Evolutionary conservation across 2,888 invertebrate genomes (phyloP).

Genomic region (Chironomus tentans): DNA sequence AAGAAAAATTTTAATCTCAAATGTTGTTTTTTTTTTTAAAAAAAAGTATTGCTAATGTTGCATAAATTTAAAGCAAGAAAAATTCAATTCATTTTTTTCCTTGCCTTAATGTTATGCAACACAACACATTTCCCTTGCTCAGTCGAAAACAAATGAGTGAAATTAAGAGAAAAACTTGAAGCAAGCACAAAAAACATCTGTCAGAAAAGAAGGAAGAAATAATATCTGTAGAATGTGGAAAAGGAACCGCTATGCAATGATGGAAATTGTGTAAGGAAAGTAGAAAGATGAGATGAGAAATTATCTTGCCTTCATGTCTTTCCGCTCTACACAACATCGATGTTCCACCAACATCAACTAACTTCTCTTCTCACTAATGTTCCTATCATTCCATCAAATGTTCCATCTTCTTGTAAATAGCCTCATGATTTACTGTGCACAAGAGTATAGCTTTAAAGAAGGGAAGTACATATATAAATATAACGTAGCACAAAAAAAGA

Average conservation of each 20-base stretch:
- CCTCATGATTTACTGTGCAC: conserved; percentile 53
- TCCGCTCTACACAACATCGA: conserved; percentile 56
- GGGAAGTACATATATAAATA: conserved; percentile 19
- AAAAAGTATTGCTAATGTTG: neutral
- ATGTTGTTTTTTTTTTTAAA: neutral
- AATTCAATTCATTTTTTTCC: no score
- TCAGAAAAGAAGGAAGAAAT: neutral
- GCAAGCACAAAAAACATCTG: neutral
- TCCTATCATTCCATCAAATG: conserved; percentile 53
- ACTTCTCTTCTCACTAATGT: conserved; percentile 47
- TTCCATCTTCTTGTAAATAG: conserved; percentile 49
- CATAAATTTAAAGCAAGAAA: no score
- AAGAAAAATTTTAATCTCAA: neutral
- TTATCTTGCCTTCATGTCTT: conserved; percentile 36
- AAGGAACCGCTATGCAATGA: neutral
- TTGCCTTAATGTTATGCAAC: neutral
- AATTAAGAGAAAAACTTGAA: neutral
- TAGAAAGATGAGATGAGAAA: conserved; percentile 30
- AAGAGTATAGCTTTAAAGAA: conserved; percentile 31
- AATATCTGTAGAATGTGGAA: neutral
- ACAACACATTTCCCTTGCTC: neutral
- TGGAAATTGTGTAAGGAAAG: neutral
- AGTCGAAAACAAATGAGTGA: neutral
- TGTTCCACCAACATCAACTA: conserved; percentile 57
- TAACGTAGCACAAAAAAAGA: neutral